Base-by-base conservation (phyloP, 1,140 invertebrate species). In the Euwallacea similis region DNA sequence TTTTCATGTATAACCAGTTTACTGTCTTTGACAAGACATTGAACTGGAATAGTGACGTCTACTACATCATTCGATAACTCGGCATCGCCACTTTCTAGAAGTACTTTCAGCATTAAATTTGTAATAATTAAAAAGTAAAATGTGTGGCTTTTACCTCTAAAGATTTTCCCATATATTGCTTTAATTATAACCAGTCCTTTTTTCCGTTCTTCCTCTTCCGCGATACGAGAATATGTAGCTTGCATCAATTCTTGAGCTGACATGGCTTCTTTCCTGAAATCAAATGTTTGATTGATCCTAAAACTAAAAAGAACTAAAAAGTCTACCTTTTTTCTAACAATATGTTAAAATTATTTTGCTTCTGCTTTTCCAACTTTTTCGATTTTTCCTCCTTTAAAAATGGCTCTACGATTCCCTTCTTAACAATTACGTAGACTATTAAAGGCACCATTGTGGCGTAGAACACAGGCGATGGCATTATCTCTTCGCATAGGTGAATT, bases 21-120 rank as follows among this genome's bases (percentile, higher is more conserved):
- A 4, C 94, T 94, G 80, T 98, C 93, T 79, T 93, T 95, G 16
- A 98, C 93, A 72, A 98, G 86, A 79, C 95, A 96, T 81, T 99
- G 97, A 13, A 98, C 78, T 1, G 95, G 94, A 75, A 98, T 88
- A 3, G 93, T 96, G 2, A 98, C 96, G 82, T 98, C 94, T 64
- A 98, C 91, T 8, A 93, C 86, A 77, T 94, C 90, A 76, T 77
- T 82, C 73, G 71, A 78, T 47, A 73, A 73, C 55, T 78, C 77
- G 44, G 79, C 81, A 62, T 76, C 76, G 9, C 75, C 77, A 10
- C 84, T 78, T 44, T 83, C 82, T 71, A n/a, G 42, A 7, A 66
- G 50, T 64, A 7, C 0, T 15, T 64, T 42, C 15, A 2, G 9
- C n/a, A 43, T 10, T 44, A 63, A 43, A 56, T 7, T 67, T 58